Base-by-base conservation (phyloP, 2,797 vertebrate species). In the Gallinago nigripennis region DNA sequence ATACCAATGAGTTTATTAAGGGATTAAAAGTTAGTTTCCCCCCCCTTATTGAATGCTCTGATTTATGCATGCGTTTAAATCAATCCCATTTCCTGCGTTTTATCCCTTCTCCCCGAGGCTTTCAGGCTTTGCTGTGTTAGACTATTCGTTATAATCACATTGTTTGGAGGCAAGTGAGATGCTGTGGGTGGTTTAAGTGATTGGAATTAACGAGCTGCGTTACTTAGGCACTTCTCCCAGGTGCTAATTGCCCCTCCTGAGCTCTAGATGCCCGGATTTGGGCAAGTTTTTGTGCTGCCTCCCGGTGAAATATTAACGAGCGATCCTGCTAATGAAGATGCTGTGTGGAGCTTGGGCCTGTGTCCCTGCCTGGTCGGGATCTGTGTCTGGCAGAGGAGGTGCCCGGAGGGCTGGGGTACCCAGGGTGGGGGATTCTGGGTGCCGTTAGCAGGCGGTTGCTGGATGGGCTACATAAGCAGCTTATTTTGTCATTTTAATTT, bases 401-500 rank as follows among this genome's bases (percentile, higher is more conserved):
- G 16, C 46, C 46, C 1, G 2, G 15, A 10, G 64, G 35, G 75
- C 43, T 61, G 72, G 41, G 50, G 15, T 73, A 70, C 71, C 41
- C 87, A 6, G 68, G 35, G 25, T 19, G 86, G 65, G 76, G 69
- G 77, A 68, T 64, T 84, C 78, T 88, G 54, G 90, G 88, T 82
- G 76, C 94, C 79, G 84, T 81, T 50, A 35, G 75, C 48, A 79
- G 41, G 81, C 31, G 1, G 18, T 73, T 65, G 68, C 88, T 89
- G 87, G 82, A 94, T 89, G 91, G 54, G 43, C 94, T n/a, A 3
- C 31, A 16, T 85, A 96, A 96, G 92, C 68, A 43, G 92, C 88
- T 96, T 96, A 96, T 95, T 94, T 95, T 96, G 95, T 94, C 92
- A 88, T 95, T 95, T 96, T 94, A 94, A 96, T 94, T 90, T 97